These are phyloP conservation scores for Ephestia elutella DNA, from an alignment of 1,140 invertebrate genomes.

Conservation along the genomic window DNA sequence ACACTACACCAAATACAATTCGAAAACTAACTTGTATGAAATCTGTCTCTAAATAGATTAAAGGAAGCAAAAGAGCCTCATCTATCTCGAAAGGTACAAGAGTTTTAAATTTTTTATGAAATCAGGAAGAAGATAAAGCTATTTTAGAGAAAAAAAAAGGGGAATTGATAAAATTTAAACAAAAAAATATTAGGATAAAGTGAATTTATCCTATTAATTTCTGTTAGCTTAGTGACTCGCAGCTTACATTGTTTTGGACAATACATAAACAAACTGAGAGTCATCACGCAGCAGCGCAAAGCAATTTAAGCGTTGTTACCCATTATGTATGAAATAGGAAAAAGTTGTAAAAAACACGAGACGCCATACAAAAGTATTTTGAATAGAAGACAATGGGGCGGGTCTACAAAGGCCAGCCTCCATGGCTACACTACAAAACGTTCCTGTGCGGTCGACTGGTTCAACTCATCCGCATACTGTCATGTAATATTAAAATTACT, in stretches of 20 bases:
- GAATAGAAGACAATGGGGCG: conserved; percentile 53
- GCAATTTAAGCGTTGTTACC: conserved; percentile 28
- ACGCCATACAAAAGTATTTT: conserved; percentile 45
- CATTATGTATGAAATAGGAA: conserved; percentile 22
- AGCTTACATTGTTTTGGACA: background rate
- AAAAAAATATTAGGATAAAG: background rate
- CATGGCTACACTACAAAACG: conserved; percentile 62
- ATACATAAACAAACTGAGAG: background rate
- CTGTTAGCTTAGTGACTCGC: background rate
- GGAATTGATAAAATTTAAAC: too few relatives aligned
- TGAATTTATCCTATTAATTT: background rate
- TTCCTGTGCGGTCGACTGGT: conserved; percentile 56
- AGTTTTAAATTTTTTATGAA: too few relatives aligned
- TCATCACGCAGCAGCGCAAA: background rate
- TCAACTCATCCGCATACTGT: conserved; percentile 48
- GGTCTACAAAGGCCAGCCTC: conserved; percentile 54
- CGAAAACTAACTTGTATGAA: too few relatives aligned
- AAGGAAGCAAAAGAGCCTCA: too few relatives aligned
- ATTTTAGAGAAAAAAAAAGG: too few relatives aligned
- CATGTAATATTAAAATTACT: conserved; percentile 4
- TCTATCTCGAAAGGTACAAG: too few relatives aligned
- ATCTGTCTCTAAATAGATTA: too few relatives aligned
- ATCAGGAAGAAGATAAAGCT: too few relatives aligned
- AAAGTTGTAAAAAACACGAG: conserved; percentile 11
- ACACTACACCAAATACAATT: too few relatives aligned